Percentiles rank a stretch among this genome's conserved stretches.
phyloP scores from a whole-genome alignment of 2,888 invertebrate species.

The Congeria kusceri region DNA sequence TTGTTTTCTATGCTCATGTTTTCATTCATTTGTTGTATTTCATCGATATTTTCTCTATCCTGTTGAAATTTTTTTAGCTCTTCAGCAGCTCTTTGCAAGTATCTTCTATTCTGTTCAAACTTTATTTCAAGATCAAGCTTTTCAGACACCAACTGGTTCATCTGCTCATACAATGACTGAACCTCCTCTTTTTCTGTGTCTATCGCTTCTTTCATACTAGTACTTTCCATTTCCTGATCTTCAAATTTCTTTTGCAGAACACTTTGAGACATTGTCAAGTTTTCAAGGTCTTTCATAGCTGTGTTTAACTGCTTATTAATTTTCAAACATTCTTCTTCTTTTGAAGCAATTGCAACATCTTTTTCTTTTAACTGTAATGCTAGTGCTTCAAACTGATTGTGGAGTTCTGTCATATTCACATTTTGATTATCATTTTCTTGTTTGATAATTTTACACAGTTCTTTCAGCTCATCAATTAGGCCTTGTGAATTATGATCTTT shows the following conservation, averaged over 20 bases:
- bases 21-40: slow-evolving; percentile 52
- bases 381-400: slow-evolving; percentile 16
- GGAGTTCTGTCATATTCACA: slow-evolving; percentile 9
- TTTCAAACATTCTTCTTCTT: slow-evolving; percentile 21
- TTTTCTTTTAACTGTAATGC: slow-evolving; percentile 43
- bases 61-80: slow-evolving; percentile 45
- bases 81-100: slow-evolving; percentile 47
- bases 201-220: slow-evolving; percentile 49
- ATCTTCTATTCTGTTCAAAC: slow-evolving; percentile 62
- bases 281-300: not conserved
- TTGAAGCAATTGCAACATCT: slow-evolving; percentile 37
- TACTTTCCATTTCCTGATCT: no score
- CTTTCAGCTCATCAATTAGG: slow-evolving; percentile 64
- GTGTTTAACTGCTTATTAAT: not conserved
- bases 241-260: slow-evolving; percentile 5
- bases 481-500: slow-evolving; percentile 57
- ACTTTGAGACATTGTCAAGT: slow-evolving; percentile 28
- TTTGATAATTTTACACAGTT: slow-evolving; percentile 73
- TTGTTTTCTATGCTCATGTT: slow-evolving; percentile 62
- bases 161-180: slow-evolving; percentile 64
- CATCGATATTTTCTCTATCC: slow-evolving; percentile 61
- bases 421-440: slow-evolving; percentile 51
- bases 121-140: slow-evolving; percentile 63
- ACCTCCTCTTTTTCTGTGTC: slow-evolving; percentile 61
- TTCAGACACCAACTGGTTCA: slow-evolving; percentile 67